phyloP scores from a whole-genome alignment of 1,140 invertebrate species.

The Goniozus legneri region DNA sequence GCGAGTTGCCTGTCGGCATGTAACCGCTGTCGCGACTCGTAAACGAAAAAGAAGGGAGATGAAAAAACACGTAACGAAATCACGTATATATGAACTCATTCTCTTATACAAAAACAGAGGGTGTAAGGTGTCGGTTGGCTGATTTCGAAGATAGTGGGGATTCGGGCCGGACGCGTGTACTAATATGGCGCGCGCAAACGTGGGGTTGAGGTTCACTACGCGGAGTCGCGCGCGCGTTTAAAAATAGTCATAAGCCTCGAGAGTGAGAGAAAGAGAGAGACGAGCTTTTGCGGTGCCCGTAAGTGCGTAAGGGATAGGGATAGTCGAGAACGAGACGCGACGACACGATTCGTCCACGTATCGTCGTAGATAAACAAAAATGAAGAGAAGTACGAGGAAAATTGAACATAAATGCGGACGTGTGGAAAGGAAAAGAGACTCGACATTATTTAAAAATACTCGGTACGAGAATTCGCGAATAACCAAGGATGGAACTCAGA shows the following conservation, averaged over 20 bases:
- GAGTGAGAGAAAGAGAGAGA: slow-evolving; percentile 1
- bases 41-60: too few species aligned
- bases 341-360: too few species aligned
- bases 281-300: background rate
- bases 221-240: slow-evolving; percentile 44
- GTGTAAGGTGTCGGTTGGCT: slow-evolving; percentile 49
- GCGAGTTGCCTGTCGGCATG: too few species aligned
- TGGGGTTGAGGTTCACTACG: slow-evolving; percentile 46
- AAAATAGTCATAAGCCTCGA: slow-evolving; percentile 53
- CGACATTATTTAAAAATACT: too few species aligned
- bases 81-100: too few species aligned
- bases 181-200: slow-evolving; percentile 54
- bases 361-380: too few species aligned
- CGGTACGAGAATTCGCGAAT: too few species aligned
- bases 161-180: slow-evolving; percentile 47
- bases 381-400: background rate
- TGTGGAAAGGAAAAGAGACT: too few species aligned
- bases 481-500: too few species aligned
- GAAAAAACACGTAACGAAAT: too few species aligned
- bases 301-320: background rate
- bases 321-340: slow-evolving; percentile 5
- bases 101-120: too few species aligned
- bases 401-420: background rate
- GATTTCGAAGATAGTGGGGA: slow-evolving; percentile 51
- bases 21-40: too few species aligned